Evolutionary conservation across 2,113 vertebrate genomes (phyloP), one percentile per base, ranked within the genome.

Genomic region (Nycticebus coucang): DNA sequence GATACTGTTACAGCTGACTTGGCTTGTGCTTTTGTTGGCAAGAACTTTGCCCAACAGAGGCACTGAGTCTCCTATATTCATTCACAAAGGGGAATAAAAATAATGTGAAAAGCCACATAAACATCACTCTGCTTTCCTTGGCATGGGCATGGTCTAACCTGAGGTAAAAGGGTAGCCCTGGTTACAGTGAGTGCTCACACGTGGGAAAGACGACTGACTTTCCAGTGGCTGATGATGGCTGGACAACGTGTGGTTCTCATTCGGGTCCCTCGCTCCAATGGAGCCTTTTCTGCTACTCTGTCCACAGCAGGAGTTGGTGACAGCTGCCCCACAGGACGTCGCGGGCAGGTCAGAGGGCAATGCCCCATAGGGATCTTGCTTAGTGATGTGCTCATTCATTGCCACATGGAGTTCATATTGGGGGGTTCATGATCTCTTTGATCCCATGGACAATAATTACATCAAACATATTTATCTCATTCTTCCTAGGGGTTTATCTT

Each of bases 111-210:
- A 35, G 21, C 24, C 6, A 5, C 19, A 3, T 5, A 8, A 1
- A 4, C 2, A 4, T n/a, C 4, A 21, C 2, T 12, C 10, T 7
- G 2, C 33, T 15, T 30, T 21, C 22, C 35, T 22, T 8, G 55
- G n/a, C 30, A 15, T 8, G 9, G 13, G n/a, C 17, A 1, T 1
- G 1, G 10, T 35, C 53, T 33, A 15, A 1, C 13, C 13, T 57
- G 14, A 35, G 53, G 11, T 7, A 11, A 11, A 1, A 60, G 15
- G 9, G 11, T 24, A 21, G 2, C 26, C 21, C 19, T 2, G 26
- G 5, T 13, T 30, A 35, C 5, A 0, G 6, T 13, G n/a, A 60
- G 35, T 14, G 4, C 24, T 12, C 7, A 1, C 4, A 12, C 0
- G 2, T 0, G 84, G 10, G 22, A 9, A 28, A 18, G 53, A 19